Base-by-base conservation (phyloP, 2,797 vertebrate genomes). In the Adrianichthys oophorus region DNA sequence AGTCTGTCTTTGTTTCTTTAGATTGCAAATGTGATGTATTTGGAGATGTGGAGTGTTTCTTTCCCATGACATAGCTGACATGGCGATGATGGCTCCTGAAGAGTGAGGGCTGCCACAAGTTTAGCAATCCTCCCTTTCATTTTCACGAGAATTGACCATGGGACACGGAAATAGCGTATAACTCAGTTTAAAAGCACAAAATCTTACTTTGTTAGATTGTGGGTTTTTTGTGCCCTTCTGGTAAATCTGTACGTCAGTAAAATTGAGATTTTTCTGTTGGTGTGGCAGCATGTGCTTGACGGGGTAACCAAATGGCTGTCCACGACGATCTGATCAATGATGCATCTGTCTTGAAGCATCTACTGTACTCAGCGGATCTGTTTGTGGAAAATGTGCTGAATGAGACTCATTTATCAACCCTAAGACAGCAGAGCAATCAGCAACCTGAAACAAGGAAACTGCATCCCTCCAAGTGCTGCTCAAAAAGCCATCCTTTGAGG, bases 41-140 rank as follows among this genome's bases (percentile, higher is more conserved):
- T 2, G 10, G 32, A 37, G 10, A 37, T 37, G 32, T 37, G 10
- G 32, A 1, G 10, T 37, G 7, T 32, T 32, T 32, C 32, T 37
- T 37, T 37, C 32, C 32, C 32, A 37, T 37, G 32, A 37, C 32
- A 37, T 37, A 37, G 10, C 32, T 10, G 32, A 37, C 32, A 37
- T 12, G 32, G 32, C 18, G 32, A 3, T 29, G 41, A 45, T 46
- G 57, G 62, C 18, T 58, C 50, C 49, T 41, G 50, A 48, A 68
- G 42, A 64, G 10, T 50, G 52, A 59, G 72, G 76, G 75, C 75
- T 84, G 79, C 60, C 63, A 65, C 78, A 15, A 3, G 56, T 65
- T 56, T 67, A 79, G 29, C 76, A 69, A 84, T 76, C 77, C 48
- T 62, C 57, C 18, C 18, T 65, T 8, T 68, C 49, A 75, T 77